These are phyloP conservation scores for Paedocypris micromegethes DNA, from an alignment of 2,797 vertebrate species.

Conservation along the genomic window DNA sequence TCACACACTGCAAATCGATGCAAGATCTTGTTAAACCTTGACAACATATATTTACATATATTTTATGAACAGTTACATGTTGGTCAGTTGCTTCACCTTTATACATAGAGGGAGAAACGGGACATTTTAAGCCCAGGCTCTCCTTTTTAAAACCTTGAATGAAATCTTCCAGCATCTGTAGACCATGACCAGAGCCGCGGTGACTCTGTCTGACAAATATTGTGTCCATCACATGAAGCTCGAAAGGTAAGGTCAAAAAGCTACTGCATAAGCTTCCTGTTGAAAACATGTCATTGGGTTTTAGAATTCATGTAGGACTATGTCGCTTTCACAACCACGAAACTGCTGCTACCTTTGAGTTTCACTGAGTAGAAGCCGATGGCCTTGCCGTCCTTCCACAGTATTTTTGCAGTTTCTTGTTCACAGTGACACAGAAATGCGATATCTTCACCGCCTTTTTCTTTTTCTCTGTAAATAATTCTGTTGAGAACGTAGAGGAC, in stretches of 20 bases:
- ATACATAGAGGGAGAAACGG: constrained; percentile 70
- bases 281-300: constrained; percentile 26
- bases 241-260: constrained; percentile 61
- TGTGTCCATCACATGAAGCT: constrained; percentile 81
- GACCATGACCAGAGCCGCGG: constrained; percentile 66
- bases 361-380: constrained; percentile 90
- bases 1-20: constrained; percentile 71
- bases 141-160: constrained; percentile 74
- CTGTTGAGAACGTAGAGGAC: constrained; percentile 86
- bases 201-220: constrained; percentile 78
- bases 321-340: background rate
- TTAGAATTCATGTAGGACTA: too few relatives aligned
- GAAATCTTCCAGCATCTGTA: constrained; percentile 84
- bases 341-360: constrained; percentile 66
- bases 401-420: constrained; percentile 78
- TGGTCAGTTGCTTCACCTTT: constrained; percentile 65
- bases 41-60: too few relatives aligned
- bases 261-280: constrained; percentile 66
- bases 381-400: constrained; percentile 84
- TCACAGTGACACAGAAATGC: constrained; percentile 82
- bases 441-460: constrained; percentile 71
- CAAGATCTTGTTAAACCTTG: background rate
- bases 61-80: background rate
- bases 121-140: constrained; percentile 74
- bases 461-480: constrained; percentile 81